Base-by-base conservation (phyloP, 2,113 vertebrate genomes). In the Chelonoidis abingdonii region DNA sequence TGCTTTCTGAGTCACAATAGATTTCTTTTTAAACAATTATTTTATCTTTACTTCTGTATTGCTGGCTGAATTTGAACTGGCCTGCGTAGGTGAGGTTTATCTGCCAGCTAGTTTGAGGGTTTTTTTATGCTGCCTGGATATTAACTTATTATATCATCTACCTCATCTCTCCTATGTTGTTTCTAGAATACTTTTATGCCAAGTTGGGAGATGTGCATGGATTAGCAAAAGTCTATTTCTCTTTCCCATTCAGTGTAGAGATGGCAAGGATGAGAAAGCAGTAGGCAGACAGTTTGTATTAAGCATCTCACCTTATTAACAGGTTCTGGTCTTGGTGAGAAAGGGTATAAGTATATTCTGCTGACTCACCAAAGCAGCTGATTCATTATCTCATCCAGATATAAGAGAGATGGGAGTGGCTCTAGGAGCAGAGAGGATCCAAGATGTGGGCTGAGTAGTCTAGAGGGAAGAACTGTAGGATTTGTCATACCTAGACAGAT, bases 1-100 rank as follows among this genome's bases (percentile, higher is more conserved):
- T 88, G 84, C 92, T 95, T 92, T 85, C 94, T 53, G 44, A 88
- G 47, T 84, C 82, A 53, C 29, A 38, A 41, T 80, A 31, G 22
- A 21, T 52, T 83, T 93, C 90, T 82, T 92, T 31, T 52, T 22
- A 21, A 72, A 38, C 21, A 72, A 35, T 47, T 89, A 53, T 90
- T 96, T 92, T 35, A 69, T 53, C 50, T 84, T 83, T 92, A 35
- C 41, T 84, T 38, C 52, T 8, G 1, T 90, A 80, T 94, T 89
- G 87, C n/a, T 54, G 81, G 29, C 57, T 0, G 86, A 94, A 94
- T 92, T 78, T 89, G 90, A 96, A 81, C 38, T 59, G 52, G 13
- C 84, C 79, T 62, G 90, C 90, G 47, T 2, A 47, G 75, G 47
- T 65, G 92, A 85, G 88, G 95, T 81, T 83, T 19, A 16, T 4